Evolutionary conservation across 1,140 invertebrate genomes (phyloP).

Genomic region (Drosophila auraria): DNA sequence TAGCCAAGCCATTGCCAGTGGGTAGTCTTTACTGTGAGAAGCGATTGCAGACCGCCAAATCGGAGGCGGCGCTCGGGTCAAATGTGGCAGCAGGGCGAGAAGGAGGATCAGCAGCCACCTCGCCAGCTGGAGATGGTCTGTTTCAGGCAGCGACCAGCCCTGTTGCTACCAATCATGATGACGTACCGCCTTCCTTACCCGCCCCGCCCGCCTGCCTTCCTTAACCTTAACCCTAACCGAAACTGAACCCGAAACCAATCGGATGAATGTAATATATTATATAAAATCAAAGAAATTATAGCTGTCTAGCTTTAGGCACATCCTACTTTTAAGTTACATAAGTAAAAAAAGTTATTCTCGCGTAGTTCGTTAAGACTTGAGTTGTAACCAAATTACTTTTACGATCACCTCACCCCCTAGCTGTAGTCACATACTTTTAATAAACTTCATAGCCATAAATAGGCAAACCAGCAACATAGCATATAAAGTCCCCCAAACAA

Average conservation of each 20-base stretch:
- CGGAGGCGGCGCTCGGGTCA: slow-evolving; percentile 62
- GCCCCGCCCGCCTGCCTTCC: slow-evolving; percentile 17
- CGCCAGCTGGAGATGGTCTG: too few relatives aligned
- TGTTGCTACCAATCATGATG: slow-evolving; percentile 5
- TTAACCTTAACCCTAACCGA: neutral
- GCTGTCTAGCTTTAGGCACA: slow-evolving; percentile 31
- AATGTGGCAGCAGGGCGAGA: neutral
- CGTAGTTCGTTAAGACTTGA: slow-evolving; percentile 39
- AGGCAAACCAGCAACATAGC: slow-evolving; percentile 43
- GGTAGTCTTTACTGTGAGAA: slow-evolving; percentile 81
- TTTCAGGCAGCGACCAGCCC: neutral
- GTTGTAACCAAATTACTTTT: slow-evolving; percentile 48
- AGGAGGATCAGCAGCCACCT: neutral
- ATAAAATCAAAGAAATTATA: slow-evolving; percentile 44
- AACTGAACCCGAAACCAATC: slow-evolving; percentile 1
- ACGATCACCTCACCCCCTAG: slow-evolving; percentile 39
- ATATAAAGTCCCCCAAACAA: slow-evolving; percentile 39
- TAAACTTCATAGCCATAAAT: slow-evolving; percentile 46
- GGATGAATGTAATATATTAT: slow-evolving; percentile 46
- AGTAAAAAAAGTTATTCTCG: slow-evolving; percentile 61
- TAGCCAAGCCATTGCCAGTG: slow-evolving; percentile 70
- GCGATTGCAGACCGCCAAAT: slow-evolving; percentile 78
- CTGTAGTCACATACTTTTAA: slow-evolving; percentile 57
- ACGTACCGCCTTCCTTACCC: slow-evolving; percentile 1
- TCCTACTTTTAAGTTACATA: slow-evolving; percentile 35